Percentiles rank a stretch among this genome's conserved stretches.
Conservation (phyloP, 2,888 invertebrate genomes). For the Cylloceria caligata region DNA sequence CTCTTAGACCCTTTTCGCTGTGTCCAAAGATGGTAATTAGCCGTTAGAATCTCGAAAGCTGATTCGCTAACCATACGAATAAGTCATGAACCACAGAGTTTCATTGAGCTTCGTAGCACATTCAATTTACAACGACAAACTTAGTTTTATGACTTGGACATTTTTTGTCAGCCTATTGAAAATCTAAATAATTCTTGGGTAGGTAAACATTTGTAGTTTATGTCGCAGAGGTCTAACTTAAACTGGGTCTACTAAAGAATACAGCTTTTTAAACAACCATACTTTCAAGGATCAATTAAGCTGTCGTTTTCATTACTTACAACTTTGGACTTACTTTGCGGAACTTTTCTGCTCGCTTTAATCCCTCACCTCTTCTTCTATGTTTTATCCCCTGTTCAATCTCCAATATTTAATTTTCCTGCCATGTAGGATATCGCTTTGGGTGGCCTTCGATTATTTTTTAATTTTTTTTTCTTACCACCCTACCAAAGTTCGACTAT, state of each 20-base stretch:
- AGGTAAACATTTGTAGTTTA: background rate
- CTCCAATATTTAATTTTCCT: background rate
- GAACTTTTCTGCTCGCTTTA: background rate
- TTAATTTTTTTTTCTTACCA: background rate
- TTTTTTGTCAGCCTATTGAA: background rate
- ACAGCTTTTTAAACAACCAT: too few species aligned
- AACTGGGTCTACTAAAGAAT: too few species aligned
- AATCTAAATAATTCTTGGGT: background rate
- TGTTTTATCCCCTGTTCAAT: background rate
- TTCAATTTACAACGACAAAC: background rate
- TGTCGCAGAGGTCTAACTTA: background rate
- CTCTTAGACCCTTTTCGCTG: background rate
- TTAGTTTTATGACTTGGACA: background rate
- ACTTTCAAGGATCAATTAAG: too few species aligned
- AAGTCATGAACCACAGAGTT: background rate
- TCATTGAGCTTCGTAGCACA: background rate
- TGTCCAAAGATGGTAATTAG: background rate
- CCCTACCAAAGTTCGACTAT: constrained; percentile 1
- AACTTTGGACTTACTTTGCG: background rate
- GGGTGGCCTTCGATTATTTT: background rate
- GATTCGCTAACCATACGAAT: background rate
- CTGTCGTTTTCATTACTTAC: too few species aligned
- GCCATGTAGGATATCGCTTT: background rate
- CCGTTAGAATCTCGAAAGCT: constrained; percentile 5
- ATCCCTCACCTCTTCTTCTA: background rate